Evolutionary conservation across 2,113 vertebrate genomes (phyloP).

Genomic region (Candoia aspera): DNA sequence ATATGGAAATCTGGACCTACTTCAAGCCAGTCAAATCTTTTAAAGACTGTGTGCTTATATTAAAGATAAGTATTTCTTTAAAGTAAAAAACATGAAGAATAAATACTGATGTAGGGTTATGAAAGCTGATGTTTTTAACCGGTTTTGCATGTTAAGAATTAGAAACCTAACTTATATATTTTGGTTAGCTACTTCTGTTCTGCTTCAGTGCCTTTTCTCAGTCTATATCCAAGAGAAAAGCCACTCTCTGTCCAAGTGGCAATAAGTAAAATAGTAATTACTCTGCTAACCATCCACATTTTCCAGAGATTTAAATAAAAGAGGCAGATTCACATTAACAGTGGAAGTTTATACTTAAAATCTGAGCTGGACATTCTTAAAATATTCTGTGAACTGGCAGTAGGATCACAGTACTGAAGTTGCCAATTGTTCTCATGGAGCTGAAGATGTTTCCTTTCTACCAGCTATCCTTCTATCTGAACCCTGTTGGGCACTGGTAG

Average conservation of each 20-base stretch:
- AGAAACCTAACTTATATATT: neutral
- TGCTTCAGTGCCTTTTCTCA: conserved; percentile 7
- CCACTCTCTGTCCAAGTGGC: neutral
- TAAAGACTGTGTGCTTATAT: neutral
- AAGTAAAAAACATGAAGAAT: conserved; percentile 6
- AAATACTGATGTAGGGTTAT: neutral
- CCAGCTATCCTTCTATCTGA: no score
- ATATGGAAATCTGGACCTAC: neutral
- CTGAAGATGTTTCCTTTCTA: no score
- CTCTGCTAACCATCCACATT: accelerated
- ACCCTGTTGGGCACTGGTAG: no score
- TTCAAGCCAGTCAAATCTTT: neutral
- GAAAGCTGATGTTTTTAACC: neutral
- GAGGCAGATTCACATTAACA: neutral
- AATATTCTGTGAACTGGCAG: neutral
- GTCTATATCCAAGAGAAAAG: neutral
- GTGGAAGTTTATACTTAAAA: neutral
- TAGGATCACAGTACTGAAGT: neutral
- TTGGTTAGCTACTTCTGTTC: neutral
- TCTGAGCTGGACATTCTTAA: neutral
- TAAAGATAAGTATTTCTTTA: neutral
- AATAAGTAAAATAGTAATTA: neutral
- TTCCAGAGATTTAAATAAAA: neutral
- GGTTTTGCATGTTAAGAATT: conserved; percentile 20
- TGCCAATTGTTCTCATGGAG: neutral